Conservation (phyloP, 2,797 vertebrate species). For the Hoplostethus atlanticus region DNA sequence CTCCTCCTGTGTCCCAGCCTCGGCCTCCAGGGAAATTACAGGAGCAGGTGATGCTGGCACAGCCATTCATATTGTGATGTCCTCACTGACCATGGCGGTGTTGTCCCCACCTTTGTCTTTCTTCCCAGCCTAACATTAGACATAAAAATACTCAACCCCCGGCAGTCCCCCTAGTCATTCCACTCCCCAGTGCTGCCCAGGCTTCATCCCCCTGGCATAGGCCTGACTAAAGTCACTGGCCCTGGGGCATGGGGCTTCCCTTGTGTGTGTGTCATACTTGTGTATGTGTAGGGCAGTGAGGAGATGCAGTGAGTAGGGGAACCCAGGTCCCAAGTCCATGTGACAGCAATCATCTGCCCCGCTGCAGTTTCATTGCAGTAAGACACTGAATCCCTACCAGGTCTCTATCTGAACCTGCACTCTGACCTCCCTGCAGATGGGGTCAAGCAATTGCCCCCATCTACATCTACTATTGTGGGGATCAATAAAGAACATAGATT, state of each 20-base stretch:
- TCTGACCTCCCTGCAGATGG: too few relatives aligned
- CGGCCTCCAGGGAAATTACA: not conserved
- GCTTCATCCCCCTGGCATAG: not conserved
- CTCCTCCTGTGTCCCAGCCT: not conserved
- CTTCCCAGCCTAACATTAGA: not conserved
- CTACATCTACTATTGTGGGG: too few relatives aligned
- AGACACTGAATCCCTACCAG: not conserved
- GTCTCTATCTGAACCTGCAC: too few relatives aligned
- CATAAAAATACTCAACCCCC: slow-evolving; percentile 25
- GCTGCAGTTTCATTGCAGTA: slow-evolving; percentile 12
- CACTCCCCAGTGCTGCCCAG: slow-evolving; percentile 4
- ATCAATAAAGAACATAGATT: not conserved
- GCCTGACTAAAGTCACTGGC: slow-evolving; percentile 14
- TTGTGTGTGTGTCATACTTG: not conserved
- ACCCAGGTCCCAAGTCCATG: not conserved
- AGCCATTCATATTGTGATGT: not conserved
- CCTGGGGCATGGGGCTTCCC: slow-evolving; percentile 9
- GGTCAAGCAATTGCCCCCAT: too few relatives aligned
- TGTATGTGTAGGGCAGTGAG: not conserved
- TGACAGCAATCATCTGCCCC: slow-evolving; percentile 2
- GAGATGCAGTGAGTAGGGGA: not conserved
- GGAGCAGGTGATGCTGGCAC: not conserved
- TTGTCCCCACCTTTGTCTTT: not conserved
- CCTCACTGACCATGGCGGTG: not conserved
- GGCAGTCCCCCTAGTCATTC: slow-evolving; percentile 6